Evolutionary conservation across 1,140 invertebrate genomes (phyloP).

Genomic region (Procambarus virginalis): DNA sequence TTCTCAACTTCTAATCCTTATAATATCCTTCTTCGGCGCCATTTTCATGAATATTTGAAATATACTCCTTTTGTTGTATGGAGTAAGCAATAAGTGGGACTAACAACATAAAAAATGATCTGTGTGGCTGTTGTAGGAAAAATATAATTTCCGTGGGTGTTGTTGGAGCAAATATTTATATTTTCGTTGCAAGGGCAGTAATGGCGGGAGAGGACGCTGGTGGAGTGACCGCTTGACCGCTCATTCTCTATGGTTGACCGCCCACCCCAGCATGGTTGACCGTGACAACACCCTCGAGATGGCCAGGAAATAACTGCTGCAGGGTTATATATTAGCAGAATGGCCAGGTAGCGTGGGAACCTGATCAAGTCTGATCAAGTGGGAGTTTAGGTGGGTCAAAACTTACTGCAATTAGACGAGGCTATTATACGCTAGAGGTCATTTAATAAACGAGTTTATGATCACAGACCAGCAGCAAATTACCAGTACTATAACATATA

Average conservation of each 20-base stretch:
- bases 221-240: constrained; percentile 38
- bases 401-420: not conserved
- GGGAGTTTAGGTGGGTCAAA: not conserved
- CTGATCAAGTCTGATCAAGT: constrained; percentile 6
- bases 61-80: not conserved
- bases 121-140: not conserved
- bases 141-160: not conserved
- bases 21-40: not conserved
- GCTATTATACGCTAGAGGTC: not conserved
- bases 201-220: not conserved
- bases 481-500: too few species aligned
- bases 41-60: not conserved
- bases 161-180: not conserved
- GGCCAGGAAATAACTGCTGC: constrained; percentile 42
- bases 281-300: constrained; percentile 48
- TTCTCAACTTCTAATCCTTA: not conserved
- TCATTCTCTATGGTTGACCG: constrained; percentile 24
- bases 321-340: constrained; percentile 26
- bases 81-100: not conserved
- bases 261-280: constrained; percentile 33
- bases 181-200: not conserved
- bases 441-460: too few species aligned
- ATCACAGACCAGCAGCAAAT: too few species aligned
- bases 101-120: not conserved
- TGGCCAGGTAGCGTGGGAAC: constrained; percentile 33